Percentiles rank a stretch among this genome's conserved stretches.
These are phyloP conservation scores for Sparidentex hasta DNA, from an alignment of 2,797 vertebrate genomes.

Conservation along the genomic window DNA sequence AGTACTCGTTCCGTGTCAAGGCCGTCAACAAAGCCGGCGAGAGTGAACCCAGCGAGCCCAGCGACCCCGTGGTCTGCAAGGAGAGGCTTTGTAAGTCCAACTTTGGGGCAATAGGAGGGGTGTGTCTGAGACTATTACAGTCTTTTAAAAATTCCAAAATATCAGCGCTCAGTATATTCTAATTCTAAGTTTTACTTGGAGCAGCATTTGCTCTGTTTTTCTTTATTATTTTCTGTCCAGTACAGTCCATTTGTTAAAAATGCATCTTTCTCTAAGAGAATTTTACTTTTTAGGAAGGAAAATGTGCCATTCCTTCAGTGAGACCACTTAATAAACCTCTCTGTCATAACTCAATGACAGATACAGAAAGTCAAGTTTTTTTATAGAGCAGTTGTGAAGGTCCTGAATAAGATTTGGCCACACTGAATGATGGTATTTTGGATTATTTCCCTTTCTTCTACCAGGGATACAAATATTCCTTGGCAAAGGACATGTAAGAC, in stretches of 20 bases:
- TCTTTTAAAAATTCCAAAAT: too few species aligned
- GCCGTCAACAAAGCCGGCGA: conserved; percentile 96
- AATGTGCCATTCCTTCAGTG: background rate
- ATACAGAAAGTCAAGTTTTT: too few species aligned
- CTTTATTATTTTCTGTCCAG: background rate
- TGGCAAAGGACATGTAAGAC: background rate
- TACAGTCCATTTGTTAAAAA: background rate
- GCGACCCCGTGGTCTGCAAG: conserved; percentile 96
- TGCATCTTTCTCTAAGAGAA: background rate
- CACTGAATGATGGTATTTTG: too few species aligned
- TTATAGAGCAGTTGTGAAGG: too few species aligned
- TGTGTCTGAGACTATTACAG: background rate
- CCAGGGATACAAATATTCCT: background rate
- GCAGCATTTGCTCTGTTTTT: too few species aligned
- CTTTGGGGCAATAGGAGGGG: too few species aligned
- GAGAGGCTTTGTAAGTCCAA: conserved; percentile 93
- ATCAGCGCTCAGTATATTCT: too few species aligned
- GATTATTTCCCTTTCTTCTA: too few species aligned
- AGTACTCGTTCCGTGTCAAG: conserved; percentile 95
- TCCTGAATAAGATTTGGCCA: too few species aligned
- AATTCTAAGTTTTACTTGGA: too few species aligned
- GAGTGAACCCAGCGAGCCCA: conserved; percentile 96
- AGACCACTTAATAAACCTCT: background rate
- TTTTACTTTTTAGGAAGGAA: background rate
- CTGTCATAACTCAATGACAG: background rate